Base-by-base conservation (phyloP, 2,113 vertebrate species). In the Podiceps cristatus region DNA sequence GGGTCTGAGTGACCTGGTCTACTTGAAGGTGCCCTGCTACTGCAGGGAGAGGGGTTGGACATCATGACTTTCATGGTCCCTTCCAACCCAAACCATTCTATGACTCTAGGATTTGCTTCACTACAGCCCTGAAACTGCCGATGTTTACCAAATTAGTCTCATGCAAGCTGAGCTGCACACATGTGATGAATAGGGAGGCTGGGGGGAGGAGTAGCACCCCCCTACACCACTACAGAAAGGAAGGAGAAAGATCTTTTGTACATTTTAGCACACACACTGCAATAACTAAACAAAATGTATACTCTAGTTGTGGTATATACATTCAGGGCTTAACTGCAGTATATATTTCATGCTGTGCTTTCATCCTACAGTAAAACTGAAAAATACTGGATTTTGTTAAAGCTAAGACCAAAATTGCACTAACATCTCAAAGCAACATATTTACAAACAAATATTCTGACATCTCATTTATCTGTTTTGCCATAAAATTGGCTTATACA, bases 391-490 rank as follows among this genome's bases (percentile, higher is more conserved):
- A 69, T 91, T 95, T 88, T 59, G 33, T 72, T 80, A 58, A 22
- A 91, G 60, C 62, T 37, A 66, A 91, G 50, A 81, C 31, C 37
- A 24, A 82, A 92, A 89, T 10, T 49, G 47, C 50, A 37, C 33
- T 47, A 91, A 89, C 27, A 74, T 93, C 79, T 85, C 89, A 69
- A 93, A 93, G 86, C 29, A 81, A 93, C 64, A 25, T 93, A 92
- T 94, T 96, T 93, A 90, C 79, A 96, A 93, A 93, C 94, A 96
- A 94, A 77, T 94, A 84, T 20, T 95, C 85, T 82, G 79, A 97
- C 82, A 94, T 72, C 59, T 91, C 93, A 92, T 96, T 95, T 93
- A 91, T 95, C 80, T 90, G 42, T 79, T 96, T 93, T 84, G 77
- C 91, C 69, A 83, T 91, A 76, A 95, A 96, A 96, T 88, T 96